Conservation (phyloP, 1,140 invertebrate genomes). For the Scaptomyza graminum region DNA sequence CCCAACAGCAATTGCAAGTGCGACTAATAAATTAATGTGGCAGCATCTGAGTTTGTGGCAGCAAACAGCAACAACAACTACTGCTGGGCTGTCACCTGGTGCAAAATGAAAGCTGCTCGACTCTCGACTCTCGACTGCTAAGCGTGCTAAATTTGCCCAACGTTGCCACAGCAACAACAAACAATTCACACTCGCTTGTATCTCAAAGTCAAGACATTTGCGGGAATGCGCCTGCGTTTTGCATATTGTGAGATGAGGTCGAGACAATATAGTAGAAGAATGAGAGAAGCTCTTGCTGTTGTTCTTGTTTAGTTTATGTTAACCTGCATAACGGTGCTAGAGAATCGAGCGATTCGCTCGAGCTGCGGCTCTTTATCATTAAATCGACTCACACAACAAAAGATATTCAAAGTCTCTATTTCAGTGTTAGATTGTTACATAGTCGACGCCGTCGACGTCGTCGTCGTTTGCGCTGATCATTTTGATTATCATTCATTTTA, state of each 20-base stretch:
- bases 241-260: slow-evolving; percentile 76
- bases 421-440: neutral
- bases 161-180: slow-evolving; percentile 19
- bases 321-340: slow-evolving; percentile 76
- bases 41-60: slow-evolving; percentile 37
- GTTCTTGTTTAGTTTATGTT: slow-evolving; percentile 47
- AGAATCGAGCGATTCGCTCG: slow-evolving; percentile 60
- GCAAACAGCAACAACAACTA: slow-evolving; percentile 44
- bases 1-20: slow-evolving; percentile 32
- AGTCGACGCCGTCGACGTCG: neutral
- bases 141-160: slow-evolving; percentile 72
- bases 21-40: slow-evolving; percentile 40
- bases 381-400: slow-evolving; percentile 61
- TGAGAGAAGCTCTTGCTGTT: neutral
- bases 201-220: slow-evolving; percentile 27
- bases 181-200: slow-evolving; percentile 34
- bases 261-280: slow-evolving; percentile 10
- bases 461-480: slow-evolving; percentile 59
- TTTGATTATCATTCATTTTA: slow-evolving; percentile 83
- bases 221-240: slow-evolving; percentile 27
- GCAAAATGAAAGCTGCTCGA: slow-evolving; percentile 68
- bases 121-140: slow-evolving; percentile 14
- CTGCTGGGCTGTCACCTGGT: slow-evolving; percentile 67
- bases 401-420: neutral
- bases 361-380: slow-evolving; percentile 74